Evolutionary conservation across 1,140 invertebrate species (phyloP), one percentile per base, ranked within the genome.

Genomic region (Ericerus pela): DNA sequence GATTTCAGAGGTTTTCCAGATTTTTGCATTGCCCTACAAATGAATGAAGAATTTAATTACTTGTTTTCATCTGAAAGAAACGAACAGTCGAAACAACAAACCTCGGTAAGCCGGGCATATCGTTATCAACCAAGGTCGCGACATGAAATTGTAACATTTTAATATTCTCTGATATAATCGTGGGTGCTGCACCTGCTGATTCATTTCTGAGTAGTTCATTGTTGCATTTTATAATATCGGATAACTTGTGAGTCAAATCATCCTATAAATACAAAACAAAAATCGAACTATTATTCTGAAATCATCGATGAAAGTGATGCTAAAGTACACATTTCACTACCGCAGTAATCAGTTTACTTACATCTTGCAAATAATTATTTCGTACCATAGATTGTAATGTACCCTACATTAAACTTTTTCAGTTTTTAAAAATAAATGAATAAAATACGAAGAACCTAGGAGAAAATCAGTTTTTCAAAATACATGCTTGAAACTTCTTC

Each of bases 91-190:
- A 51, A 1, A 30, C 26, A 55, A 47, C 26, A 55, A 55, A 84
- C 80, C 76, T 80, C 1, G 95, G 94, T 73, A 99, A 79, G 3
- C 96, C 95, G 22, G 96, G 96, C 80, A 99, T 92, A 66, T 97
- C 94, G 73, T 99, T 99, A 66, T 99, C 96, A 0, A 96, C 84
- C 41, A 99, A 75, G 1, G 96, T 99, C 0, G 95, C 92, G 2
- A 97, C 95, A 69, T 99, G 96, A 66, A 95, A 99, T 68, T 99
- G 96, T 43, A 99, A 69, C 85, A 98, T 89, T 70, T 95, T 95
- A 14, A 96, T 91, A 68, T 99, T 97, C 69, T 99, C 95, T 11
- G 80, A 74, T 26, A 99, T 86, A 6, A 99, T 91, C 67, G 99
- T 96, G 20, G 94, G 86, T 0, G 96, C 94, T 22, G 92, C 93